These are phyloP conservation scores for Harpegnathos saltator DNA, from an alignment of 1,140 invertebrate genomes.

Conservation along the genomic window DNA sequence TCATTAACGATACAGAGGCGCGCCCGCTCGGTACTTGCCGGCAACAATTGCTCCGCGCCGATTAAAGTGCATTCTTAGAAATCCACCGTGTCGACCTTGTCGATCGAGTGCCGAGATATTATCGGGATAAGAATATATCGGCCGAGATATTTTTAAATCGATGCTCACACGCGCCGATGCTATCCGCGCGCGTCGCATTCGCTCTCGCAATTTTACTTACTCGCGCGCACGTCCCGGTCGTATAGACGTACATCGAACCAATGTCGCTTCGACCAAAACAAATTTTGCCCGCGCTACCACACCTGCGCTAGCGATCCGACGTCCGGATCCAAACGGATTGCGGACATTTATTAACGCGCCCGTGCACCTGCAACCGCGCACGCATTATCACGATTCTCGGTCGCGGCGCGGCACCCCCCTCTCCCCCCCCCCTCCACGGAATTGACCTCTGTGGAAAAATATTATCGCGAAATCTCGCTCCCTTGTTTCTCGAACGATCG, in stretches of 20 bases:
- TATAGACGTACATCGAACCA: slow-evolving; percentile 12
- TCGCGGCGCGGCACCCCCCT: neutral
- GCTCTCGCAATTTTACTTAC: slow-evolving; percentile 12
- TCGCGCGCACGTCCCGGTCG: slow-evolving; percentile 13
- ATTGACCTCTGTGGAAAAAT: slow-evolving; percentile 12
- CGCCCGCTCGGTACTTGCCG: too few species aligned
- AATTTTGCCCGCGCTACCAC: slow-evolving; percentile 19
- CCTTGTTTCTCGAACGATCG: neutral
- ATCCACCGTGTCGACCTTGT: neutral
- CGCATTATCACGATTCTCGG: slow-evolving; percentile 17
- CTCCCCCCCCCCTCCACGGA: neutral
- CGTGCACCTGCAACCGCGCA: slow-evolving; percentile 5
- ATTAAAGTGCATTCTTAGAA: slow-evolving; percentile 15
- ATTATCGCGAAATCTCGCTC: neutral
- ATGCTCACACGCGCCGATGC: neutral
- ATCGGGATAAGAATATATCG: slow-evolving; percentile 24
- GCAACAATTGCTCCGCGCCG: too few species aligned
- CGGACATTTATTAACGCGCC: slow-evolving; percentile 28
- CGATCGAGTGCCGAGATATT: slow-evolving; percentile 29
- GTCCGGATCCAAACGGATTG: slow-evolving; percentile 15
- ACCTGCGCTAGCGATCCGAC: slow-evolving; percentile 3
- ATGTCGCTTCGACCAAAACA: slow-evolving; percentile 20
- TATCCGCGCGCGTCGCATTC: neutral
- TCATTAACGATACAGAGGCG: too few species aligned
- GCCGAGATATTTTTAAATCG: slow-evolving; percentile 24